Conservation (phyloP, 1,140 invertebrate genomes). For the Harlomillsia oculata region DNA sequence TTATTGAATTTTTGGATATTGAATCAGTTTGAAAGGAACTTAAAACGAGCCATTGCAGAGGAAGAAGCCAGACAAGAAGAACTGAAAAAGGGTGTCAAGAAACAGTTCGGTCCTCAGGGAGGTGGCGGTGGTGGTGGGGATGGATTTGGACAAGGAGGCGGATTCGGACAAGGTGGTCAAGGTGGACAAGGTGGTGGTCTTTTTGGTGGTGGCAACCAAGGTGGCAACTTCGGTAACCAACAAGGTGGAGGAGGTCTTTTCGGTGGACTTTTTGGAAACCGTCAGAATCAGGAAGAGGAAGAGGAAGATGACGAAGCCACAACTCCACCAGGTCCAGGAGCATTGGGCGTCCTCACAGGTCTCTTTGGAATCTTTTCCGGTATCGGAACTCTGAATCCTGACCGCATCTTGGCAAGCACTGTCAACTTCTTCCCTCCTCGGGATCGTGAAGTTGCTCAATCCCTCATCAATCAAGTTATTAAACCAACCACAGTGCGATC, state of each 20-base stretch:
- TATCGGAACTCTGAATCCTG: conserved; percentile 15
- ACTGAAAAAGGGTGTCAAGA: no score
- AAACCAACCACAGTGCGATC: no score
- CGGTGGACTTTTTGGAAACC: background rate
- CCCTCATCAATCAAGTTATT: conserved; percentile 5
- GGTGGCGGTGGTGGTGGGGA: no score
- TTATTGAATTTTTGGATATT: background rate
- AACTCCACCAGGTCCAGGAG: conserved; percentile 7
- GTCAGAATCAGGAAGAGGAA: background rate
- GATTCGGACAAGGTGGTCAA: background rate
- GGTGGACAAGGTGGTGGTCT: background rate
- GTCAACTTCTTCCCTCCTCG: conserved; percentile 25
- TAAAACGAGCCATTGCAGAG: conserved; percentile 12
- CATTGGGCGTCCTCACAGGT: conserved; percentile 12
- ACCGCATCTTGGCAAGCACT: conserved; percentile 14
- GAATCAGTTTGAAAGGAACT: conserved; percentile 6
- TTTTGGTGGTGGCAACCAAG: background rate
- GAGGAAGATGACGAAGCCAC: background rate
- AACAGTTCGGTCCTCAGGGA: no score
- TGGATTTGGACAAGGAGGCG: background rate
- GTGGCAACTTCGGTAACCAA: background rate
- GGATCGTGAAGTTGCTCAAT: conserved; percentile 9
- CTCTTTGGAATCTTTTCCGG: conserved; percentile 25
- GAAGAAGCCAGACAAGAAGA: background rate
- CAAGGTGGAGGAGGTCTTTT: background rate